Base-by-base conservation (phyloP, 2,797 vertebrate genomes). In the Streptopelia turtur region DNA sequence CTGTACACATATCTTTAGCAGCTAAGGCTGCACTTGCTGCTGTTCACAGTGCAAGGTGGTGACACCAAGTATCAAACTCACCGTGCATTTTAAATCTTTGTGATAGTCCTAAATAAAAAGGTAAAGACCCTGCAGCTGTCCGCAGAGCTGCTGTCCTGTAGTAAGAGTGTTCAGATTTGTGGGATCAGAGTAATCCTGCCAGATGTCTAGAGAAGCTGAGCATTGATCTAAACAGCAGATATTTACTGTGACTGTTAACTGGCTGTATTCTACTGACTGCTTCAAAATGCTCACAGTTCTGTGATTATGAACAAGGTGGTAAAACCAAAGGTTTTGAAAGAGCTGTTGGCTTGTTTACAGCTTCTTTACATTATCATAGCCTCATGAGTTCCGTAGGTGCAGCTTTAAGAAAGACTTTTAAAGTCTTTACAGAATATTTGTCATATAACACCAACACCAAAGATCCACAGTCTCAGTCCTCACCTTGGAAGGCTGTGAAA, bases 61-160 rank as follows among this genome's bases (percentile, higher is more conserved):
- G 47, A 30, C 30, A 14, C 23, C 0, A 0, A 0, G 0, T 27
- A 7, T 22, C 0, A 0, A 31, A 43, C 45, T 65, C 23, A 41
- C 21, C 0, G 0, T 33, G 20, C 27, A 3, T 35, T 55, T 84
- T 47, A 74, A 53, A 75, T 33, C 50, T 45, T 3, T 11, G 3
- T 13, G 25, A 15, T 37, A 27, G 28, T 57, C 56, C 69, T 55
- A 28, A 90, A 70, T 53, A 13, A 52, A 31, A 87, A 60, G 60
- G 35, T 5, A 4, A 7, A 75, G 56, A 53, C 61, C n/a, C 50
- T 22, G 15, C 22, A 66, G n/a, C 57, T n/a, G 66, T 65, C 53
- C 25, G 1, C 22, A 27, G 37, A 39, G 20, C 13, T 77, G 30
- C 69, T 84, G n/a, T 65, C 35, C 23, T 65, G 41, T 47, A 88